A percentile compares a stretch with the other conserved stretches of the same genome.
Evolutionary conservation across 2,888 invertebrate genomes (phyloP).

Genomic region (Hartigia nigra): DNA sequence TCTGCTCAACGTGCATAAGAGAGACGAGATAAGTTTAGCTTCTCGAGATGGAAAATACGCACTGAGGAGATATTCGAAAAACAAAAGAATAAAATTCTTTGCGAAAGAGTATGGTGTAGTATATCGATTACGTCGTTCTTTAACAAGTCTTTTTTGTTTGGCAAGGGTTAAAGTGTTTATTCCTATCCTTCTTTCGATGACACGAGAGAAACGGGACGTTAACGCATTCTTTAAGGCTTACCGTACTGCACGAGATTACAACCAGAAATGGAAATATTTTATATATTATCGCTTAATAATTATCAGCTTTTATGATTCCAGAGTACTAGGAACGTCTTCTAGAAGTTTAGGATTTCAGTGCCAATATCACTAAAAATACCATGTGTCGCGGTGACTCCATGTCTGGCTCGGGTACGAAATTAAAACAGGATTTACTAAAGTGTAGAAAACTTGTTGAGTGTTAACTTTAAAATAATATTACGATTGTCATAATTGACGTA

Average conservation of each 20-base stretch:
- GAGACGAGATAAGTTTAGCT: neutral
- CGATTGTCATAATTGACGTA: neutral
- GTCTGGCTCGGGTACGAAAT: constrained; percentile 38
- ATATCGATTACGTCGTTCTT: neutral
- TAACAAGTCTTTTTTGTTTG: neutral
- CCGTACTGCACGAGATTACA: neutral
- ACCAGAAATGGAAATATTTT: neutral
- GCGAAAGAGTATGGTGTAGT: neutral
- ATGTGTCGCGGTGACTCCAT: constrained; percentile 19
- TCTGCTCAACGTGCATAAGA: neutral
- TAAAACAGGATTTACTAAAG: constrained; percentile 29
- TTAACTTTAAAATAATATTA: neutral
- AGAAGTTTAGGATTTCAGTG: constrained; percentile 18
- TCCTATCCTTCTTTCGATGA: neutral
- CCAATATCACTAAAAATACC: constrained; percentile 50
- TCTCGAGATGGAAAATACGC: neutral
- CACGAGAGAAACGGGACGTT: neutral
- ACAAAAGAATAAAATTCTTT: neutral
- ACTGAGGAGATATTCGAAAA: neutral
- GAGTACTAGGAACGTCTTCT: neutral
- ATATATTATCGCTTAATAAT: neutral
- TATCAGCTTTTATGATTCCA: neutral
- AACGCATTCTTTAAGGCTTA: neutral
- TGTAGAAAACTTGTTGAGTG: neutral
- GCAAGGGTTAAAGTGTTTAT: neutral